phyloP scores from a whole-genome alignment of 1,140 invertebrate species.

The Muscidifurax raptorellus region DNA sequence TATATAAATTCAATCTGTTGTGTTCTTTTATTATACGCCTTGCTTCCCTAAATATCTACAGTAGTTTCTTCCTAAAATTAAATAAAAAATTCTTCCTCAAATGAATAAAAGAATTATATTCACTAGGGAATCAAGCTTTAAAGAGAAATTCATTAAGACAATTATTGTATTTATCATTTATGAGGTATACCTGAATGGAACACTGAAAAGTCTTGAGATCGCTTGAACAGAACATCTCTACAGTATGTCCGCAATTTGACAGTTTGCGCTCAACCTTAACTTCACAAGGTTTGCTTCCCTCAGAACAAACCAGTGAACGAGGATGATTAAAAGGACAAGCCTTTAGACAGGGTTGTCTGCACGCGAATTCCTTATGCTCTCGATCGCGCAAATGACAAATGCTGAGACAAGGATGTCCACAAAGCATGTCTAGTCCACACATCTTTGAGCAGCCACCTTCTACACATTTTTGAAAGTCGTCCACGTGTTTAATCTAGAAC shows the following conservation, averaged over 20 bases:
- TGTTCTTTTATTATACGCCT: too few relatives aligned
- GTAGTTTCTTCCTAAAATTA: not conserved
- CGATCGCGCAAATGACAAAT: constrained; percentile 7
- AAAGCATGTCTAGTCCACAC: not conserved
- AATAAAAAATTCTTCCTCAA: too few relatives aligned
- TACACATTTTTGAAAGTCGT: constrained; percentile 17
- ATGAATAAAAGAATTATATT: not conserved
- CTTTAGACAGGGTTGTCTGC: not conserved
- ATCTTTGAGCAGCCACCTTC: constrained; percentile 21
- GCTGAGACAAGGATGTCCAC: constrained; percentile 9
- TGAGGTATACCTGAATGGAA: not conserved
- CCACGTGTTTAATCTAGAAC: not conserved
- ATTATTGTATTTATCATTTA: too few relatives aligned
- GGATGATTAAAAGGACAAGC: constrained; percentile 12
- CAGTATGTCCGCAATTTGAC: constrained; percentile 5
- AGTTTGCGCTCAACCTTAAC: not conserved
- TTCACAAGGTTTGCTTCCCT: not conserved
- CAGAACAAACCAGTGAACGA: not conserved
- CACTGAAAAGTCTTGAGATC: not conserved
- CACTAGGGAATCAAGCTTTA: too few relatives aligned
- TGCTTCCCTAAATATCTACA: too few relatives aligned
- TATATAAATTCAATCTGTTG: too few relatives aligned
- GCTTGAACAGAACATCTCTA: not conserved
- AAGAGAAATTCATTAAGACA: not conserved
- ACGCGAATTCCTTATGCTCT: not conserved